Percentiles rank a stretch among this genome's conserved stretches.
These are phyloP conservation scores for Selene dorsalis DNA, from an alignment of 2,797 vertebrate species.

Conservation along the genomic window DNA sequence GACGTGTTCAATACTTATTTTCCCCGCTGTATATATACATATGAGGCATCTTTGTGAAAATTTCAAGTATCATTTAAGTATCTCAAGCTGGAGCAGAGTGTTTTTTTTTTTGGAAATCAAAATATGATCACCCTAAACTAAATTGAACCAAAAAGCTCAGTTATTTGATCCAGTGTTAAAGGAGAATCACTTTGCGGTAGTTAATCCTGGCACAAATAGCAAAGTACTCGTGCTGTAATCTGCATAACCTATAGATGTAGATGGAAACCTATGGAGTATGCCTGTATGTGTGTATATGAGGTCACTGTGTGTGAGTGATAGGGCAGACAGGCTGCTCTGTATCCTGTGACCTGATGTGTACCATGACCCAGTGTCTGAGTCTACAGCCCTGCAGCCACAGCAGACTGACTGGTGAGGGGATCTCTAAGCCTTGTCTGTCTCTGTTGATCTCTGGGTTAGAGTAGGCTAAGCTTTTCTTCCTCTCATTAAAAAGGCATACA, in stretches of 20 bases:
- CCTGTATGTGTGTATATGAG: conserved; percentile 13
- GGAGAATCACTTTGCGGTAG: background rate
- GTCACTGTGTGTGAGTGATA: conserved; percentile 36
- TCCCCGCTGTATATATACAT: too few species aligned
- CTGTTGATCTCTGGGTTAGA: conserved; percentile 69
- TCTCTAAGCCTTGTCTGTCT: conserved; percentile 65
- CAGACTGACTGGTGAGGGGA: conserved; percentile 21
- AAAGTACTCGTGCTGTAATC: background rate
- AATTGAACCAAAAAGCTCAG: too few species aligned
- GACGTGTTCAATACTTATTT: too few species aligned
- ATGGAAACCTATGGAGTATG: background rate
- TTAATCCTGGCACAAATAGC: background rate
- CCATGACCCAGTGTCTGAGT: conserved; percentile 59
- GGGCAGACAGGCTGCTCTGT: conserved; percentile 51
- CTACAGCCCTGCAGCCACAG: conserved; percentile 39
- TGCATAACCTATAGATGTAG: background rate
- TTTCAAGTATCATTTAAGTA: too few species aligned
- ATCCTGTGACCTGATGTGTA: conserved; percentile 58
- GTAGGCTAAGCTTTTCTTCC: conserved; percentile 74
- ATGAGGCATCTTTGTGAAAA: too few species aligned
- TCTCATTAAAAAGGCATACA: conserved; percentile 80
- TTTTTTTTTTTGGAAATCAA: too few species aligned
- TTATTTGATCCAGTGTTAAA: too few species aligned
- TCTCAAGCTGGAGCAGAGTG: too few species aligned
- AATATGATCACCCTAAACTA: too few species aligned